These are phyloP conservation scores for Neofelis nebulosa DNA, from an alignment of 2,113 vertebrate genomes.

Conservation along the genomic window DNA sequence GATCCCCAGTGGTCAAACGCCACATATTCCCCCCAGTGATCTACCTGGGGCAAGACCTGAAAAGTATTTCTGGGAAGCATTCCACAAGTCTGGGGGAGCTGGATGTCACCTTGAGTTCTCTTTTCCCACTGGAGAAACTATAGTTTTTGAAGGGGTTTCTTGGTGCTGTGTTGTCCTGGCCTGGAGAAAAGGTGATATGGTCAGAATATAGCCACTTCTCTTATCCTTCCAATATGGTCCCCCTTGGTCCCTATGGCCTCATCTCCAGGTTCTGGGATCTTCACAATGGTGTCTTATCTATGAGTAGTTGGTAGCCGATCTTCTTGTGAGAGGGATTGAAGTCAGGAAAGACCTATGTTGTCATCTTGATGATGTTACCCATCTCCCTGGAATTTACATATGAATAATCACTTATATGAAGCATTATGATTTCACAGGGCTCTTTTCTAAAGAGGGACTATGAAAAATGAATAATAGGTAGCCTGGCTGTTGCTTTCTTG, in stretches of 20 bases:
- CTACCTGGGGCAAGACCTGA: background rate
- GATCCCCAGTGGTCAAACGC: background rate
- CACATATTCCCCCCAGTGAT: background rate
- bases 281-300: background rate
- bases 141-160: background rate
- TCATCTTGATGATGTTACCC: background rate
- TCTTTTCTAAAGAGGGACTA: background rate
- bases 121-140: background rate
- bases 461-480: background rate
- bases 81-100: background rate
- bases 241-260: background rate
- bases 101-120: background rate
- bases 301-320: background rate
- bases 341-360: background rate
- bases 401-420: background rate
- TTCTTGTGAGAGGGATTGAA: background rate
- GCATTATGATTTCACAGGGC: background rate
- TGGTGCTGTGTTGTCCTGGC: background rate
- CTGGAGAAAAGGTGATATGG: fast-evolving
- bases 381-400: background rate
- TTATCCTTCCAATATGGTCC: background rate
- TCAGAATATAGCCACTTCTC: background rate
- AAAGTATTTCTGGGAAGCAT: background rate
- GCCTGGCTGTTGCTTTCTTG: background rate
- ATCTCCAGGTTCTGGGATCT: background rate